Evolutionary conservation across 2,797 vertebrate genomes (phyloP).

Genomic region (Sciurus carolinensis): DNA sequence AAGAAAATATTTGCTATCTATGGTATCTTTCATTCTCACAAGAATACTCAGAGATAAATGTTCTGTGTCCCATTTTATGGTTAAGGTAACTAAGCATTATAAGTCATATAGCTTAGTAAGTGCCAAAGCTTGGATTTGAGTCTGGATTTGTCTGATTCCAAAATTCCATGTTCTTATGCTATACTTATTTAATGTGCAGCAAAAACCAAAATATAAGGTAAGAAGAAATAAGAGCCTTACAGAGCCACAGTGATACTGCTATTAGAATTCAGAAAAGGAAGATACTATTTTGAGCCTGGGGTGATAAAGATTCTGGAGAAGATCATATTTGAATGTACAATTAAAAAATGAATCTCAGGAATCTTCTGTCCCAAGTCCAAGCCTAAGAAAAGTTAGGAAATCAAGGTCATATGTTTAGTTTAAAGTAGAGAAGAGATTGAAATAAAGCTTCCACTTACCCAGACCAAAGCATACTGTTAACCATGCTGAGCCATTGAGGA

Average conservation of each 20-base stretch:
- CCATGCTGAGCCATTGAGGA: background rate
- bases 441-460: background rate
- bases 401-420: background rate
- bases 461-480: background rate
- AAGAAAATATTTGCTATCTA: constrained; percentile 50
- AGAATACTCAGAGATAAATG: constrained; percentile 52
- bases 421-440: constrained; percentile 26
- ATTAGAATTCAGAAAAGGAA: constrained; percentile 35
- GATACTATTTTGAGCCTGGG: background rate
- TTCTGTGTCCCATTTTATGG: constrained; percentile 1
- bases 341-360: constrained; percentile 26
- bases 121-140: constrained; percentile 37
- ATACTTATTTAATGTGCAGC: background rate
- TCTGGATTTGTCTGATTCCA: constrained; percentile 29
- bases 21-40: constrained; percentile 43
- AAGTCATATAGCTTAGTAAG: background rate
- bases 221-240: constrained; percentile 56
- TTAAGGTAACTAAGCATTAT: constrained; percentile 8
- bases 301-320: constrained; percentile 34
- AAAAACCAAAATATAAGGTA: constrained; percentile 49
- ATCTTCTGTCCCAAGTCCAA: background rate
- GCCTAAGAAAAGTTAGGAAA: constrained; percentile 13
- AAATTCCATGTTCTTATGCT: constrained; percentile 22
- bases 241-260: constrained; percentile 28
- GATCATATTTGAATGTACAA: constrained; percentile 47